Base-by-base conservation (phyloP, 2,888 invertebrate genomes). In the Lasioglossum figueresi region DNA sequence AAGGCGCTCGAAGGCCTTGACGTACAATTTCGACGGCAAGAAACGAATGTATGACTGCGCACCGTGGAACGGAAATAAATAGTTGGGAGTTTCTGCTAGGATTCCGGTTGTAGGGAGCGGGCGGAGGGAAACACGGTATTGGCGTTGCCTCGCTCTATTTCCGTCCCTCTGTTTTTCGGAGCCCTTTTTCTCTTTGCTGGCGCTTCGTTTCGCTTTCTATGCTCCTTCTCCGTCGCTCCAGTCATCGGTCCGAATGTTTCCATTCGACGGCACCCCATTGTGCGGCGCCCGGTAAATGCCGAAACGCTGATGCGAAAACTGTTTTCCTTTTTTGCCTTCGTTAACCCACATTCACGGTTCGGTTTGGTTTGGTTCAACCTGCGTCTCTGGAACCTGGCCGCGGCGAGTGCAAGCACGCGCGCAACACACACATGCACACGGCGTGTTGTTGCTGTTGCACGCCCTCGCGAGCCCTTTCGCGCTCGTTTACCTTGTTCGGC, bases 281-380 rank as follows among this genome's bases (percentile, higher is more conserved):
- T 92, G 84, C 79, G 84, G 81, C 77, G 79, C 85, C 74, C 87
- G 85, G 86, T 88, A 92, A 92, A 91, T 91, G 90, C 87, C 91
- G 90, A 90, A 92, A 91, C 86, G 92, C 92, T 92, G 92, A 92
- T 92, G 91, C 90, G 88, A 90, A 91, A 92, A 91, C 90, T 89
- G 87, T 91, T 92, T 91, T 91, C 85, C 89, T 90, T 91, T 92
- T 92, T 92, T 87, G 86, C 89, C 92, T 92, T 92, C 93, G 92
- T 92, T 92, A 92, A 92, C 92, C 92, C 91, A 92, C 91, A 92
- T 92, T 92, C 93, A 92, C 89, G 84, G 84, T 66, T 23, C 8
- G 66, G 66, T 63, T 66, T 8, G 66, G 66, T 34, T 68, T 34
- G 66, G 23, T 34, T 34, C 19, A 16, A 34, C 68, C 37, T 14